Conservation (phyloP, 1,140 invertebrate genomes). For the Drosophila bifasciata region DNA sequence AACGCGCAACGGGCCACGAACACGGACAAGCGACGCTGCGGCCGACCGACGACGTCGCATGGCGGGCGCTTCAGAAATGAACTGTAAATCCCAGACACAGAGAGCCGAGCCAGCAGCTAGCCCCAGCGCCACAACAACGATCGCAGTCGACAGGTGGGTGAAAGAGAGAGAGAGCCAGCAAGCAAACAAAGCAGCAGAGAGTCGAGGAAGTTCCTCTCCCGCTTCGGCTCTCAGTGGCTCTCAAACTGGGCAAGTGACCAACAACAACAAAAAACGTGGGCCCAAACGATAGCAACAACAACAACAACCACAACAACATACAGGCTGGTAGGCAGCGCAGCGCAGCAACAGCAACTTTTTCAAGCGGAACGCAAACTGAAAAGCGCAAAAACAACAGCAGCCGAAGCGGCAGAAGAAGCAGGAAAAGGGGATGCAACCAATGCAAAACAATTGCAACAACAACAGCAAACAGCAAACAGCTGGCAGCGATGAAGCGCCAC, state of each 20-base stretch:
- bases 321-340: background rate
- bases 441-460: constrained; percentile 14
- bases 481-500: background rate
- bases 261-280: too few species aligned
- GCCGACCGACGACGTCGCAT: constrained; percentile 24
- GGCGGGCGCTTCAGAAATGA: constrained; percentile 4
- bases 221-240: constrained; percentile 16
- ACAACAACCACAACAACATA: constrained; percentile 10
- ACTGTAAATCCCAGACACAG: too few species aligned
- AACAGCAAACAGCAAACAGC: constrained; percentile 26
- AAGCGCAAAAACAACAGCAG: constrained; percentile 44
- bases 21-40: constrained; percentile 1
- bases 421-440: constrained; percentile 43
- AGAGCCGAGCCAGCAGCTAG: background rate
- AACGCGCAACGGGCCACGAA: constrained; percentile 7
- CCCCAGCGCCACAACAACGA: constrained; percentile 5
- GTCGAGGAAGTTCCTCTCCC: background rate
- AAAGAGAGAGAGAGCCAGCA: constrained; percentile 8
- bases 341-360: constrained; percentile 53
- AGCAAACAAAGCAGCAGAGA: constrained; percentile 1
- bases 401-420: constrained; percentile 17
- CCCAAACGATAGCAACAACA: too few species aligned
- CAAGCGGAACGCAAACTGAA: constrained; percentile 69
- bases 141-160: constrained; percentile 4
- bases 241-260: constrained; percentile 38